Base-by-base conservation (phyloP, 2,113 vertebrate species). In the Xiphophorus hellerii region DNA sequence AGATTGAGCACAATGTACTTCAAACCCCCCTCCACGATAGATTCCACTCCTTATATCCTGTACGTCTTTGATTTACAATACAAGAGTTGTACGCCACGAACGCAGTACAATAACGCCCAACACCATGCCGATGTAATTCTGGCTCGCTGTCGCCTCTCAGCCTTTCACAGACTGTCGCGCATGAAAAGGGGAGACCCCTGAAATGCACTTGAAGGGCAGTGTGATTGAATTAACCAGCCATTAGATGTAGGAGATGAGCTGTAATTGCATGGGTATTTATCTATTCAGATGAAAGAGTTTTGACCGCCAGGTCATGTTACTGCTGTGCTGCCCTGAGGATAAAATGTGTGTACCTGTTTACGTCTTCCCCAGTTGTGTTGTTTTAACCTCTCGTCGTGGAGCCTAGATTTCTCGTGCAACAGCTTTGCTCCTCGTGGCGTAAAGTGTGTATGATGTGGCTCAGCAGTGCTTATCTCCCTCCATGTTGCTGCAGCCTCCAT, bases 211-310 rank as follows among this genome's bases (percentile, higher is more conserved):
- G 71, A 88, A 87, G 84, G 86, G 71, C 72, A 70, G 80, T 69
- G 61, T 84, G 86, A 90, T 88, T 88, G 86, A 91, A 92, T 90
- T 90, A 88, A 88, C 54, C 83, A 82, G 84, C 86, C 90, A 86
- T 92, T 89, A 88, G 80, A 84, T 82, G 83, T 76, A 82, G 80
- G 84, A 87, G 86, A 88, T 86, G 87, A 89, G 84, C 77, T 81
- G 90, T 88, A 86, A 89, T 84, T 89, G 87, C 73, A 17, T 70
- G 71, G 74, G 75, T 86, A 88, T 90, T 90, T 88, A 87, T 89
- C 88, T 81, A 60, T 84, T 78, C 81, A 80, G 77, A 84, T 79
- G 86, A 87, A 89, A 79, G 80, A 77, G 84, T 82, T 88, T 81
- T 70, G 80, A 84, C 83, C 83, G 4, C 65, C 61, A 85, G 86